phyloP scores from a whole-genome alignment of 2,888 invertebrate genomes.

The Agrotis clavis region DNA sequence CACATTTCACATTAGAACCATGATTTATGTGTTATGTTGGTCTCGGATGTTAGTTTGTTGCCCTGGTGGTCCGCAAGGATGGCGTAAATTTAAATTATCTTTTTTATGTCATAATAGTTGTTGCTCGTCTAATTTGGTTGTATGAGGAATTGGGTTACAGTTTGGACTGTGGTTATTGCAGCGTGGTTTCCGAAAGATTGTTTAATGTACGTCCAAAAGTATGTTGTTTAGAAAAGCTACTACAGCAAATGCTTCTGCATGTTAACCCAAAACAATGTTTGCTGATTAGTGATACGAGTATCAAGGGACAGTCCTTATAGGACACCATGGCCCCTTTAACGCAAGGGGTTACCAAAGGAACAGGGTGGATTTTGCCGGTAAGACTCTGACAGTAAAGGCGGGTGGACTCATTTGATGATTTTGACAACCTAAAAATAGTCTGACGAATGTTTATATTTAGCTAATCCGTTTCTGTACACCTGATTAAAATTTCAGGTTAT shows the following conservation, averaged over 20 bases:
- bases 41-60: slow-evolving; percentile 61
- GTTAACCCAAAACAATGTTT: not conserved
- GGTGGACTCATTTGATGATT: no score
- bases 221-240: not conserved
- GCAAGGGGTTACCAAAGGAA: no score
- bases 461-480: no score
- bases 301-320: no score
- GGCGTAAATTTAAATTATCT: slow-evolving; percentile 64
- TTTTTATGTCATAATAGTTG: slow-evolving; percentile 60
- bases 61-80: slow-evolving; percentile 63
- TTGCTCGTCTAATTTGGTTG: slow-evolving; percentile 40
- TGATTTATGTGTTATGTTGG: slow-evolving; percentile 60
- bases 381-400: no score
- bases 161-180: not conserved
- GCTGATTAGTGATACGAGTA: not conserved
- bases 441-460: no score
- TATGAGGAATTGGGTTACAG: slow-evolving; percentile 37
- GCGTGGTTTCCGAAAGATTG: not conserved
- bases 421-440: no score
- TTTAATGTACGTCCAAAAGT: not conserved
- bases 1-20: slow-evolving; percentile 39
- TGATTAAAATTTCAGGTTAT: no score
- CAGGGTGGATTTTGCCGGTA: no score
- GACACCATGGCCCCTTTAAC: no score
- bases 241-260: not conserved